These are phyloP conservation scores for Xenopus borealis DNA, from an alignment of 2,113 vertebrate species.

Conservation along the genomic window DNA sequence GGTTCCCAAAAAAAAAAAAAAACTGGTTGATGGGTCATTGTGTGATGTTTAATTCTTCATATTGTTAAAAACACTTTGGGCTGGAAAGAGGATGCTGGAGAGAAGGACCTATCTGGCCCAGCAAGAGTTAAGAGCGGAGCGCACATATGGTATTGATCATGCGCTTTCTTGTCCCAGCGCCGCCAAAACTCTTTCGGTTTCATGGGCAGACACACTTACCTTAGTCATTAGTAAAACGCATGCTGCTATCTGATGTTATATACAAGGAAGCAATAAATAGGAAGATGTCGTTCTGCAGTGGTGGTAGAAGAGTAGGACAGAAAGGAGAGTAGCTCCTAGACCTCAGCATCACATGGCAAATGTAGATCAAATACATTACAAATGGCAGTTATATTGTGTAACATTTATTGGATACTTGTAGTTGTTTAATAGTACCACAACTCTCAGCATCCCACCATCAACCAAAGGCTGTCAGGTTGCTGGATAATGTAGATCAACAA, in stretches of 20 bases:
- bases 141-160: conserved; percentile 39
- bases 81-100: background rate
- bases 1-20: background rate
- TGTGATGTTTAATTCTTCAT: conserved; percentile 15
- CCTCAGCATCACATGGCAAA: too few relatives aligned
- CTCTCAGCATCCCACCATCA: too few relatives aligned
- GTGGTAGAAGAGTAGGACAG: too few relatives aligned
- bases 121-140: background rate
- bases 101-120: background rate
- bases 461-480: too few relatives aligned
- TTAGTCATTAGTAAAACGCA: background rate
- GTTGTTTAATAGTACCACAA: too few relatives aligned
- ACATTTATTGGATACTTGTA: too few relatives aligned
- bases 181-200: background rate
- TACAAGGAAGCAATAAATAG: background rate
- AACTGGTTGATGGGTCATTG: conserved; percentile 21
- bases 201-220: background rate
- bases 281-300: too few relatives aligned
- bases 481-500: too few relatives aligned
- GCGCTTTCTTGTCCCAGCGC: background rate
- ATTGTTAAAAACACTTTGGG: conserved; percentile 4
- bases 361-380: too few relatives aligned
- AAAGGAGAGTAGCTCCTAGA: too few relatives aligned
- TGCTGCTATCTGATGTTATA: background rate
- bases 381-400: too few relatives aligned